Conservation (phyloP, 1,140 invertebrate genomes). For the Aphaenogaster floridana region DNA sequence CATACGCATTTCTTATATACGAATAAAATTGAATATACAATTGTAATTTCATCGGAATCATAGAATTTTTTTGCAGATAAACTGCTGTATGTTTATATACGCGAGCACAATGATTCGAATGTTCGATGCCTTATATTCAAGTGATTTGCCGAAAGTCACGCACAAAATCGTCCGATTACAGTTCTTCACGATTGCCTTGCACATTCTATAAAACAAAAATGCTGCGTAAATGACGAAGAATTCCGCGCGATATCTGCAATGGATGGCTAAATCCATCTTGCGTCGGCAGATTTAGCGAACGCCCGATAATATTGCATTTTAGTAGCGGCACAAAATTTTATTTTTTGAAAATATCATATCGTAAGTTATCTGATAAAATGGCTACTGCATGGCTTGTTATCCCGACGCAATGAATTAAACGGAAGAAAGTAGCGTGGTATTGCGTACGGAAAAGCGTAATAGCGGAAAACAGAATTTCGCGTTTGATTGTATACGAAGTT, state of each 20-base stretch:
- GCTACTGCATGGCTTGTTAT: conserved; percentile 17
- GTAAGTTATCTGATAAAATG: conserved; percentile 2
- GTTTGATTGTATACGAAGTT: conserved; percentile 60
- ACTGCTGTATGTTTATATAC: neutral
- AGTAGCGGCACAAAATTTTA: conserved; percentile 48
- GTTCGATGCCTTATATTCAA: conserved; percentile 18
- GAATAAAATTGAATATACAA: conserved; percentile 47
- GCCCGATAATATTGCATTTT: conserved; percentile 26
- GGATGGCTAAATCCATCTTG: neutral
- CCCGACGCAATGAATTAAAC: conserved; percentile 1
- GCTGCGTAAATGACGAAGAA: neutral
- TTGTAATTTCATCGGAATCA: conserved; percentile 26
- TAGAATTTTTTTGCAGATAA: neutral
- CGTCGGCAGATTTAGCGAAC: conserved; percentile 34
- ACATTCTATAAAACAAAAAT: conserved; percentile 22
- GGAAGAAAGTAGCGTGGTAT: neutral
- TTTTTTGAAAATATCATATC: conserved; percentile 17
- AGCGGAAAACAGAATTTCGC: conserved; percentile 31
- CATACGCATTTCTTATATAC: conserved; percentile 8
- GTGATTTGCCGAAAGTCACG: conserved; percentile 30
- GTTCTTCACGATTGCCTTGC: conserved; percentile 59
- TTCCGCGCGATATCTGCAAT: conserved; percentile 13
- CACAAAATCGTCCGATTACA: conserved; percentile 31
- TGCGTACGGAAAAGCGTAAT: conserved; percentile 24
- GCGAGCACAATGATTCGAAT: conserved; percentile 10